These are phyloP conservation scores for Eudyptes chrysolophus DNA, from an alignment of 2,113 vertebrate genomes.

Conservation along the genomic window DNA sequence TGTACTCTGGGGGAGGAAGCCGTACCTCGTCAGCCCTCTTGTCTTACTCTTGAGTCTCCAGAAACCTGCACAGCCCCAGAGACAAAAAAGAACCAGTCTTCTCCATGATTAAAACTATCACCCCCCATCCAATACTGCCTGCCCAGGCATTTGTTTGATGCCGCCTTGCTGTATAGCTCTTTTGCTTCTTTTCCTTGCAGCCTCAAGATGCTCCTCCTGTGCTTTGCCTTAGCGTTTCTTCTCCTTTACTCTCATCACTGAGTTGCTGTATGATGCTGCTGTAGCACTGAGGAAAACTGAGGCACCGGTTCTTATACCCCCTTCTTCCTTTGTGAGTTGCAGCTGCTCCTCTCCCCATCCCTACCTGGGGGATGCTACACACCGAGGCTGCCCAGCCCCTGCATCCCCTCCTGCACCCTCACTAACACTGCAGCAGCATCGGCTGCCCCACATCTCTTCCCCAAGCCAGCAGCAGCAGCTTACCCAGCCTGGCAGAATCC, in stretches of 20 bases:
- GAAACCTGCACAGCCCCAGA: neutral
- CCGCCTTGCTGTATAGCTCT: neutral
- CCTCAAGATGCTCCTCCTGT: neutral
- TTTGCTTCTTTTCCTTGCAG: neutral
- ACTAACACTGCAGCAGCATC: neutral
- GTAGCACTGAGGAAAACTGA: rapidly evolving
- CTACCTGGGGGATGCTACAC: neutral
- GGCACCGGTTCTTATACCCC: neutral
- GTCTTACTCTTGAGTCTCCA: neutral
- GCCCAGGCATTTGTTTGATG: neutral
- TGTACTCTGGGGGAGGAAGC: neutral
- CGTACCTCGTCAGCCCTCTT: neutral
- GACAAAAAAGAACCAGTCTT: neutral
- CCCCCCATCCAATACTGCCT: neutral
- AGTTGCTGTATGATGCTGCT: neutral
- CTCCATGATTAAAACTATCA: neutral
- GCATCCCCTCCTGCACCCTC: neutral
- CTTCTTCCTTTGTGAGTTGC: neutral
- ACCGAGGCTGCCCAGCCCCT: rapidly evolving
- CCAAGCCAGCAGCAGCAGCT: neutral
- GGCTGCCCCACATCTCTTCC: neutral
- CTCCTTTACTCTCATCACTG: neutral
- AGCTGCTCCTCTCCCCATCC: neutral
- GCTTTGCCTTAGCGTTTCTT: neutral
- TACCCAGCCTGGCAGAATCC: neutral